Percentiles rank a stretch among this genome's conserved stretches.
Evolutionary conservation across 2,113 vertebrate genomes (phyloP).

Genomic region (Anoplopoma fimbria): DNA sequence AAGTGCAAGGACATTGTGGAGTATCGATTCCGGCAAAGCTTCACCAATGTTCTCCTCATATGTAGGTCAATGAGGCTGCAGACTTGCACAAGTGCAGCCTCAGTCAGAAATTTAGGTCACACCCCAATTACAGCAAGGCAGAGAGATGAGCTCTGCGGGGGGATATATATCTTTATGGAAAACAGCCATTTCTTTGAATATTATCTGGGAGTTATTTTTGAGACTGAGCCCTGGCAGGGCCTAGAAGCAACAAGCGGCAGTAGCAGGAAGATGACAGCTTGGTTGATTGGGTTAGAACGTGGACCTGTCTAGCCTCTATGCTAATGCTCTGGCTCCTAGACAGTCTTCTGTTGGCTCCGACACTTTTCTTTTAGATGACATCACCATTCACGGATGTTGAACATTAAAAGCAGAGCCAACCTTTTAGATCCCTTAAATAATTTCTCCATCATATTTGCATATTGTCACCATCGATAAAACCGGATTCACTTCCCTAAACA

Average conservation of each 20-base stretch:
- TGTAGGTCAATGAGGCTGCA: slow-evolving; percentile 83
- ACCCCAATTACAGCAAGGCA: slow-evolving; percentile 81
- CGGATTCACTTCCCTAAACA: slow-evolving; percentile 30
- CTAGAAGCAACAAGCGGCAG: slow-evolving; percentile 68
- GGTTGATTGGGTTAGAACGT: slow-evolving; percentile 74
- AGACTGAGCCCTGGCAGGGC: slow-evolving; percentile 49
- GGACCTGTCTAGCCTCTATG: slow-evolving; percentile 83
- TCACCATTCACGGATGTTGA: slow-evolving; percentile 51
- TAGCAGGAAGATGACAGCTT: slow-evolving; percentile 67
- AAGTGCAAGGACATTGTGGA: slow-evolving; percentile 45
- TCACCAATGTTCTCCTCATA: slow-evolving; percentile 75
- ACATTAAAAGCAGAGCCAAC: slow-evolving; percentile 31
- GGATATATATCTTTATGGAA: slow-evolving; percentile 70
- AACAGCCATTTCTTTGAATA: slow-evolving; percentile 73
- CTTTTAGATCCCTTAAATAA: background rate
- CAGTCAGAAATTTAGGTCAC: slow-evolving; percentile 83
- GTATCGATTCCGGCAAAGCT: slow-evolving; percentile 73
- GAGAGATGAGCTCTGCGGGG: slow-evolving; percentile 75
- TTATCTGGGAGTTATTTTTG: slow-evolving; percentile 70
- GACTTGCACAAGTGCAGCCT: slow-evolving; percentile 77
- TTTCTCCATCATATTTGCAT: slow-evolving; percentile 32
- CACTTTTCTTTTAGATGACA: slow-evolving; percentile 67
- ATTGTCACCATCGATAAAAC: slow-evolving; percentile 9
- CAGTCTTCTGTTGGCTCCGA: slow-evolving; percentile 54
- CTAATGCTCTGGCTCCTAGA: slow-evolving; percentile 80